phyloP scores from a whole-genome alignment of 2,113 vertebrate genomes.

The Lynx canadensis region DNA sequence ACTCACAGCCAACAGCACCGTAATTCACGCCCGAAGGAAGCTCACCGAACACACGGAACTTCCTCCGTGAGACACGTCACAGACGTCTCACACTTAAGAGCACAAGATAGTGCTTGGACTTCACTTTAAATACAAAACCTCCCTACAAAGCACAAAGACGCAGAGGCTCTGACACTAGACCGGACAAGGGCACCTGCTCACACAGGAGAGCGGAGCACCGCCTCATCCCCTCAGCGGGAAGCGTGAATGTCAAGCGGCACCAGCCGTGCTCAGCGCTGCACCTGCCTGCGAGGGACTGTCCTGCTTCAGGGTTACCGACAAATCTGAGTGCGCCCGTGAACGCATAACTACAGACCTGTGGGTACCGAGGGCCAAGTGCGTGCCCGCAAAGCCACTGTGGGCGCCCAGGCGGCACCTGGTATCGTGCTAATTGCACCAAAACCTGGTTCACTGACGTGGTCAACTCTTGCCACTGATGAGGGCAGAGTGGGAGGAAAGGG shows the following conservation, averaged over 20 bases:
- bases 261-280: no score
- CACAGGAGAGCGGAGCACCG: no score
- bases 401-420: fast-evolving
- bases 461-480: not conserved
- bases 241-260: fast-evolving
- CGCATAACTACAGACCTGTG: not conserved
- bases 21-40: not conserved
- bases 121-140: not conserved
- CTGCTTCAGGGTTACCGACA: not conserved
- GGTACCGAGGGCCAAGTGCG: not conserved
- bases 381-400: not conserved
- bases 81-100: not conserved
- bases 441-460: not conserved
- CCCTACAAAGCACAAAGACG: not conserved
- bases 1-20: not conserved
- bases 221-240: not conserved
- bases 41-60: not conserved
- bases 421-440: fast-evolving
- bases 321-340: not conserved
- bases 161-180: not conserved
- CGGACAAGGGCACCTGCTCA: no score
- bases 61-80: not conserved
- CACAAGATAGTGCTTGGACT: not conserved
- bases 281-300: not conserved
- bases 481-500: not conserved